Evolutionary conservation across 2,113 vertebrate genomes (phyloP).

Genomic region (Emydocephalus ijimae): DNA sequence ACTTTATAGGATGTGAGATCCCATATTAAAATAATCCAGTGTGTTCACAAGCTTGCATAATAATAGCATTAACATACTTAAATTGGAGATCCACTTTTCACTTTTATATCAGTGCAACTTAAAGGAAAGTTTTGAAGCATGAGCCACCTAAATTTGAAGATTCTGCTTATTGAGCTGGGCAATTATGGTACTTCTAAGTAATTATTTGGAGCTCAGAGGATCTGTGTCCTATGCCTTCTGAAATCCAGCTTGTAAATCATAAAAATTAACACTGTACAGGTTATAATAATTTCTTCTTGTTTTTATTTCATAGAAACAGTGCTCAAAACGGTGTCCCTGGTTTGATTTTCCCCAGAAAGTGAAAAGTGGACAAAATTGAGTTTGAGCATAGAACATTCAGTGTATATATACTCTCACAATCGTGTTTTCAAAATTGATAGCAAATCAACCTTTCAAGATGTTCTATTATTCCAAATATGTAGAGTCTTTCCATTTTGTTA

Average conservation of each 20-base stretch:
- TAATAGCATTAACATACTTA: not conserved
- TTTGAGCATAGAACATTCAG: not conserved
- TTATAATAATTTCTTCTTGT: not conserved
- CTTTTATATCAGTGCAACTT: not conserved
- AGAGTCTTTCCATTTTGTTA: not conserved
- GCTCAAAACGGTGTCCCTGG: not conserved
- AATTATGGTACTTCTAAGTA: not conserved
- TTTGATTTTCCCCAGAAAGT: not conserved
- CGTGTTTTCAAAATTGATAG: not conserved
- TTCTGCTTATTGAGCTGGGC: not conserved
- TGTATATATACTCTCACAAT: not conserved
- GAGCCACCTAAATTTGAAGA: not conserved
- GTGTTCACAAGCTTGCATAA: not conserved
- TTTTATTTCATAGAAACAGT: not conserved
- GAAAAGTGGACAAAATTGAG: not conserved
- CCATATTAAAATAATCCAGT: not conserved
- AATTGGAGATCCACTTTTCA: not conserved
- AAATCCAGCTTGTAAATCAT: not conserved
- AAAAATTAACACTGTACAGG: not conserved
- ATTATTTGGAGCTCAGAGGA: not conserved
- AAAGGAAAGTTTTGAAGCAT: not conserved
- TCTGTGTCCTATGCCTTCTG: not conserved
- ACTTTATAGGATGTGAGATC: not conserved
- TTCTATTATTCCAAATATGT: not conserved
- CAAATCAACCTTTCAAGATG: not conserved